Evolutionary conservation across 2,888 invertebrate genomes (phyloP), one percentile per base, ranked within the genome.

Genomic region (Bembecia ichneumoniformis): DNA sequence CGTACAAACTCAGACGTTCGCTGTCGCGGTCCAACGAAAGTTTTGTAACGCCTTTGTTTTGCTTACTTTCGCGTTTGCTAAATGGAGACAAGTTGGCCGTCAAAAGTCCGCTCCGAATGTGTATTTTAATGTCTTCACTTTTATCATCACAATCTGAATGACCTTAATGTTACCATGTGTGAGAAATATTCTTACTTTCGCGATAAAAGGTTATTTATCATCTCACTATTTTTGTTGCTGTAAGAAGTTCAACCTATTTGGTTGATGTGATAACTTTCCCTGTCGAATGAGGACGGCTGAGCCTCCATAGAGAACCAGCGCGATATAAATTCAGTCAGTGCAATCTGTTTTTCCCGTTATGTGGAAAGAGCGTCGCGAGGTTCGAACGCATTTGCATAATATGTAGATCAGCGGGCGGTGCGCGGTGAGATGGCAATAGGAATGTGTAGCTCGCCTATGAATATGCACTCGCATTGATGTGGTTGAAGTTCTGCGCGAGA

Each of bases 11-110:
- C 62, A 66, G 64, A 66, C 66, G 65, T 61, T 72, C 65, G 64
- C 57, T 59, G 68, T 63, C 64, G 67, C 65, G 69, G 69, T 62
- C 66, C 68, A 75, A 75, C 71, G 76, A 80, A 77, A 80, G 75
- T 79, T 81, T 80, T 75, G 80, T 80, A 77, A 77, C 69, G 71
- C 71, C 74, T 80, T 81, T 77, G 77, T 81, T 71, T 77, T 72
- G 65, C 71, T 70, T 70, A 77, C 77, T 80, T 81, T 81, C 79
- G 77, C 74, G 74, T 68, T 71, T 66, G 66, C 65, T 71, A 71
- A 74, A 72, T 77, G 71, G 73, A 78, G 69, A 69, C 63, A 57
- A 54, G 63, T 66, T 58, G 61, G 56, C 57, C 59, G 55, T 60
- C 20, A n/a, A n/a, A n/a, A n/a, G n/a, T 28, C 20, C 49, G 52